Evolutionary conservation across 2,113 vertebrate species (phyloP).

Genomic region (cattle (Bos taurus)): ARS-UCD2.0 NC_037343.1:17694001-17694500

Average conservation of each 20-base stretch:
- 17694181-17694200: not conserved
- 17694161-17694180: not conserved
- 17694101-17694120: too few relatives aligned
- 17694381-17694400: not conserved
- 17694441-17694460: not conserved
- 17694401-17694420: not conserved
- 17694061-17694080: accelerated
- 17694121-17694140: not conserved
- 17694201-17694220: not conserved
- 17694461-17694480: not conserved
- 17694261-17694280: not conserved
- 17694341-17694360: not conserved
- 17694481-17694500: not conserved
- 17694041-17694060: not conserved
- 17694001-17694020: not conserved
- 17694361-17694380: not conserved
- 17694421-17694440: not conserved
- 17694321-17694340: not conserved
- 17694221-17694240: not conserved
- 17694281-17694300: not conserved
- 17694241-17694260: not conserved
- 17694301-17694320: not conserved
- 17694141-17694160: not conserved
- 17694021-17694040: accelerated
- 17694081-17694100: not conserved